Conservation (phyloP, 2,888 invertebrate species). For the Drosophila koepferae region DNA sequence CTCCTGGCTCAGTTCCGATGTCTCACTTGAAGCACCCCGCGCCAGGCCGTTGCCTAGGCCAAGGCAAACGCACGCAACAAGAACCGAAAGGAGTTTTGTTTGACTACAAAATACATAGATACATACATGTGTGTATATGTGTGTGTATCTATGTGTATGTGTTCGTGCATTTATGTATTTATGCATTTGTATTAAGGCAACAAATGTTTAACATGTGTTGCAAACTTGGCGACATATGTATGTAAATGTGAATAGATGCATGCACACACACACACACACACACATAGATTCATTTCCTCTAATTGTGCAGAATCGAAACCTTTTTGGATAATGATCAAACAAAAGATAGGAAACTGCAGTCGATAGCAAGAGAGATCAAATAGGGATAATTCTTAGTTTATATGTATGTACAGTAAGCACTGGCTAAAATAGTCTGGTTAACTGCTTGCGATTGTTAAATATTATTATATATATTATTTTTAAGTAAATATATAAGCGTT, state of each 20-base stretch:
- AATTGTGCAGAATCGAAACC: neutral
- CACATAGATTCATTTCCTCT: neutral
- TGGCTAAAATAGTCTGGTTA: neutral
- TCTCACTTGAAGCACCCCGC: neutral
- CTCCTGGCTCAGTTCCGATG: constrained; percentile 19
- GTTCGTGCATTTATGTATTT: constrained; percentile 1
- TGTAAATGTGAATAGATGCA: constrained; percentile 5
- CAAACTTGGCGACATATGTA: constrained; percentile 59
- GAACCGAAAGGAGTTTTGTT: constrained; percentile 30
- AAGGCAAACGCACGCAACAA: constrained; percentile 14
- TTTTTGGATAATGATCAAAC: neutral
- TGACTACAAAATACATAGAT: constrained; percentile 9
- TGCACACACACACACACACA: neutral
- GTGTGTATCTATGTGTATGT: neutral
- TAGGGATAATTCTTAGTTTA: neutral
- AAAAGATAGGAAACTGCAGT: neutral
- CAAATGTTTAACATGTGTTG: constrained; percentile 70
- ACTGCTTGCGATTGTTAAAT: no score
- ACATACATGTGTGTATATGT: neutral
- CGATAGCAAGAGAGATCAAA: neutral
- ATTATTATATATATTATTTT: no score
- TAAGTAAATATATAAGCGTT: no score
- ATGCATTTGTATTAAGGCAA: constrained; percentile 34
- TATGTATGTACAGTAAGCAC: neutral
- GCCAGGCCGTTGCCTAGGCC: neutral